Conservation (phyloP, 1,140 invertebrate species). For the Chelonus insularis region DNA sequence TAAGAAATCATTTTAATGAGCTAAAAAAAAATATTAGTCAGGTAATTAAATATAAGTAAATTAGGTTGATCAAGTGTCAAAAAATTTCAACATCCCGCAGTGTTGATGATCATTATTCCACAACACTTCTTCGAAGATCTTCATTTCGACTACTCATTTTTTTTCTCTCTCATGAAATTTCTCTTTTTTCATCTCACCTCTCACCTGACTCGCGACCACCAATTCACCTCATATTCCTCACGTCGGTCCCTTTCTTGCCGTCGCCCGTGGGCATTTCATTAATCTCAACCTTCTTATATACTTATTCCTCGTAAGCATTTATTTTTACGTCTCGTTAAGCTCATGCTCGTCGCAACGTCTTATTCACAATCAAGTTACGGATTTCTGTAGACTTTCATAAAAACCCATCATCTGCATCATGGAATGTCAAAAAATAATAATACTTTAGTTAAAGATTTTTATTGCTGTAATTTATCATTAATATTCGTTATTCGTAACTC, state of each 20-base stretch:
- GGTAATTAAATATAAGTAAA: slow-evolving; percentile 59
- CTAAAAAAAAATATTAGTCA: slow-evolving; percentile 15
- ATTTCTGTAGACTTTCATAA: not conserved
- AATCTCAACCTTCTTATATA: slow-evolving; percentile 56
- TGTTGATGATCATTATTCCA: slow-evolving; percentile 17
- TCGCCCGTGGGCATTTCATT: slow-evolving; percentile 56
- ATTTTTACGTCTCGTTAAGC: slow-evolving; percentile 57
- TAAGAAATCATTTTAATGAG: not conserved
- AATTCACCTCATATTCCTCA: slow-evolving; percentile 19
- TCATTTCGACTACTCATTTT: slow-evolving; percentile 15
- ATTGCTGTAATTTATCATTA: no score
- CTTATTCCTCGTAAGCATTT: slow-evolving; percentile 37
- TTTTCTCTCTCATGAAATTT: slow-evolving; percentile 17
- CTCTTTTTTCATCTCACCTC: slow-evolving; percentile 22
- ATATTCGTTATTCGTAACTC: no score
- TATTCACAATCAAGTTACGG: not conserved
- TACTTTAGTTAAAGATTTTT: no score
- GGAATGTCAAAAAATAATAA: no score
- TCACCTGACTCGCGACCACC: slow-evolving; percentile 19
- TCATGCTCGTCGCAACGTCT: slow-evolving; percentile 14
- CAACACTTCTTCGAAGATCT: not conserved
- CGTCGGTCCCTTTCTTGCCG: slow-evolving; percentile 47
- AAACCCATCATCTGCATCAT: not conserved
- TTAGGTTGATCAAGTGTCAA: slow-evolving; percentile 47
- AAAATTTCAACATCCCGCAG: slow-evolving; percentile 26